Percentiles rank a stretch among this genome's conserved stretches.
Evolutionary conservation across 2,113 vertebrate genomes (phyloP).

Genomic region (Osmerus eperlanus): DNA sequence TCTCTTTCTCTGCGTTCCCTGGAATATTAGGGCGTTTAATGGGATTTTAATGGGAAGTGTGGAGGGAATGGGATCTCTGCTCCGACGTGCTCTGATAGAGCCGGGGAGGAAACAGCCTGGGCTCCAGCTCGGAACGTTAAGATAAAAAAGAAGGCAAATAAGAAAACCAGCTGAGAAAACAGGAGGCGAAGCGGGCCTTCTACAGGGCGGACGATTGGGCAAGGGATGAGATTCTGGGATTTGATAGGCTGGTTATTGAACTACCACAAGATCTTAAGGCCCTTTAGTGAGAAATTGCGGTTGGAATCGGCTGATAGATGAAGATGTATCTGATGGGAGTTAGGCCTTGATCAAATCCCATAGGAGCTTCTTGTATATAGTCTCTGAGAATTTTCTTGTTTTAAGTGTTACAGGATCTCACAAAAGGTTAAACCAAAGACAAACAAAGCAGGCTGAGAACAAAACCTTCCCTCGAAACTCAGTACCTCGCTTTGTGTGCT

Average conservation of each 20-base stretch:
- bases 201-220: background rate
- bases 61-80: constrained; percentile 15
- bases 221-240: constrained; percentile 1
- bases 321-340: background rate
- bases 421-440: no score
- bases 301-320: background rate
- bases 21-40: constrained; percentile 26
- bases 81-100: constrained; percentile 9
- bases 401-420: no score
- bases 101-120: constrained; percentile 14
- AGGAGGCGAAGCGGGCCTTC: background rate
- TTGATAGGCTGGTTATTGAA: background rate
- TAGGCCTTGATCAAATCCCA: no score
- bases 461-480: no score
- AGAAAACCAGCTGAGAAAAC: constrained; percentile 12
- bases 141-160: constrained; percentile 1
- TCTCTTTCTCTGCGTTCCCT: constrained; percentile 12
- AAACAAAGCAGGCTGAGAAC: no score
- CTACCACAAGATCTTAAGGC: no score
- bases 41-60: constrained; percentile 37
- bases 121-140: constrained; percentile 10
- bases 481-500: no score
- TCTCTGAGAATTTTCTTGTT: no score
- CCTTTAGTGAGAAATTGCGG: background rate
- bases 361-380: no score